Evolutionary conservation across 2,797 vertebrate species (phyloP), one percentile per base, ranked within the genome.

Genomic region (Serranus cabrilla): DNA sequence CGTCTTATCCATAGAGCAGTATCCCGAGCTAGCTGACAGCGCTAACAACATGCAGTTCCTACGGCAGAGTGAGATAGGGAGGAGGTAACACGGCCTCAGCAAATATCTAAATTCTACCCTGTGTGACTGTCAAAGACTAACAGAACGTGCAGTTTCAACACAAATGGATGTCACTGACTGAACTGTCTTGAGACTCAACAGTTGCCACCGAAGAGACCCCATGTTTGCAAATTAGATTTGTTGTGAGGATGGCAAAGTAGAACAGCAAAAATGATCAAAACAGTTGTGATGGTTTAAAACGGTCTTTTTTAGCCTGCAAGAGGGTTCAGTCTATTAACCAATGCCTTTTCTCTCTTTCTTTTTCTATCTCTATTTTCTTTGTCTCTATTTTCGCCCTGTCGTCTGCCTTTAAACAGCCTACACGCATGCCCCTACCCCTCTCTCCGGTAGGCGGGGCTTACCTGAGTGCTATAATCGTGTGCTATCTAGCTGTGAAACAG

Each of bases 41-140:
- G 97, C 97, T 68, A 99, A 98, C 94, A 99, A 99, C 92, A 97
- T 99, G 91, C 98, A 99, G 94, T 99, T 99, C 92, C 94, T 99
- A 83, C 94, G 98, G 87, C 98, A 99, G 96, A 99, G 97, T 13
- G 98, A 99, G 93, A 99, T 99, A 89, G 98, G 98, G 67, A 96
- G 96, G 93, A 99, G 98, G 98, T 99, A 99, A 99, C 98, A 96
- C 90, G 92, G 92, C 94, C 81, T 83, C 51, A 65, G 43, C 92
- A 78, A 82, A 40, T 11, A 0, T 46, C 39, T 13, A 16, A 47
- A 2, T 42, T 39, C 5, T 54, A 37, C 39, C 50, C 56, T 39
- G 20, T 13, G 45, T 34, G 78, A 78, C 85, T 84, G 79, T 83
- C 78, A 74, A 11, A 80, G 82, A 83, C 78, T 81, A 76, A 84